Conservation (phyloP, 23 tunicate species). For the Phallusia fumigata region DNA sequence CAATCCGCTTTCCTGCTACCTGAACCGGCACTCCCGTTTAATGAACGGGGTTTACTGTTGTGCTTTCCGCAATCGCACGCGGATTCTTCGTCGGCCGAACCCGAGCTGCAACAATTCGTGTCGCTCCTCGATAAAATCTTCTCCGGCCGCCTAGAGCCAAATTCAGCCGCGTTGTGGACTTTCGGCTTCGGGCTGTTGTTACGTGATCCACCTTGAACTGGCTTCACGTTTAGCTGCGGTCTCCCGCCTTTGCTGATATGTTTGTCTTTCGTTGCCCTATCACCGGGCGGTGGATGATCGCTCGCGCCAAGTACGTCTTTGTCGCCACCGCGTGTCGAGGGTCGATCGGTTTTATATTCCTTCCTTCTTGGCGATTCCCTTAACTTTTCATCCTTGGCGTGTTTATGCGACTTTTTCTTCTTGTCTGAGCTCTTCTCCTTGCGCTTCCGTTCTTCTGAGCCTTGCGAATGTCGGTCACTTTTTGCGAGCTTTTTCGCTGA, state of each 20-base stretch:
- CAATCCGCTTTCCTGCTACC: neutral
- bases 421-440: neutral
- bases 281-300: neutral
- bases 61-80: neutral
- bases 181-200: neutral
- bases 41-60: neutral
- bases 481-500: neutral
- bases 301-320: neutral
- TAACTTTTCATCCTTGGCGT: neutral
- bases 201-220: too few species aligned
- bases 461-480: constrained; percentile 5
- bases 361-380: neutral
- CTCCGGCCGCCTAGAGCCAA: constrained; percentile 1
- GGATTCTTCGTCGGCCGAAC: neutral
- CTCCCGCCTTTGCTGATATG: neutral
- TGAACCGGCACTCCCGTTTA: neutral
- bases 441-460: neutral
- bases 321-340: neutral
- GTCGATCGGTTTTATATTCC: neutral
- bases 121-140: constrained; percentile 5
- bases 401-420: neutral
- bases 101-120: neutral
- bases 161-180: neutral
- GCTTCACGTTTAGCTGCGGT: neutral
- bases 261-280: neutral